Percentiles rank a stretch among this genome's conserved stretches.
phyloP scores from a whole-genome alignment of 2,888 invertebrate genomes.

The Drosophila paranaensis region DNA sequence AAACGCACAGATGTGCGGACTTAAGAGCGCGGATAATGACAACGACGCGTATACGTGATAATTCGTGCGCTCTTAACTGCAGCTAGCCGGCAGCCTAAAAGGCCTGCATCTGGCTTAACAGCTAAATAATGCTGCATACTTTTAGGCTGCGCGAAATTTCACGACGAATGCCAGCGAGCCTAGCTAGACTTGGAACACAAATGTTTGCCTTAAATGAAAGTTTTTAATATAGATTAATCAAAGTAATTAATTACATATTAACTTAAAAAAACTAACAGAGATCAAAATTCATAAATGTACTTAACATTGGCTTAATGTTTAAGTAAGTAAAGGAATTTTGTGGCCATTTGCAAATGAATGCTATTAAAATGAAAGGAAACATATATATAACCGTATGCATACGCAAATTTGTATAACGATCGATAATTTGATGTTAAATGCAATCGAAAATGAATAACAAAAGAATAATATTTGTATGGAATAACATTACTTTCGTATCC shows the following conservation, averaged over 20 bases:
- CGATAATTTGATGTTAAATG: background rate
- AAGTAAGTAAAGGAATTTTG: background rate
- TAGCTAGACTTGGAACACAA: background rate
- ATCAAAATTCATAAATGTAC: background rate
- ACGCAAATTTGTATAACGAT: background rate
- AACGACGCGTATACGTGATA: slow-evolving; percentile 35
- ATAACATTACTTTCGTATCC: background rate
- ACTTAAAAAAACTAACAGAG: background rate
- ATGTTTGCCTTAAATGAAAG: background rate
- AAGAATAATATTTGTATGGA: background rate
- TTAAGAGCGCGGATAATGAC: slow-evolving; percentile 24
- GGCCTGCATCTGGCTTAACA: background rate
- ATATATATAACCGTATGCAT: too few relatives aligned
- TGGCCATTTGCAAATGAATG: background rate
- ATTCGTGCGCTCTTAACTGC: slow-evolving; percentile 31
- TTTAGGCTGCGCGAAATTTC: slow-evolving; percentile 1
- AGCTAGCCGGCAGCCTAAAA: background rate
- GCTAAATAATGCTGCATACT: slow-evolving; percentile 26
- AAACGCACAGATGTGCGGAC: background rate
- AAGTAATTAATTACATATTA: background rate
- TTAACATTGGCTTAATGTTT: background rate
- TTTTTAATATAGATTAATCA: background rate
- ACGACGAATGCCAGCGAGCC: background rate
- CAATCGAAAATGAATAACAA: background rate
- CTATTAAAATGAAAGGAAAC: background rate